These are phyloP conservation scores for Gallinago undulata DNA, from an alignment of 2,113 vertebrate genomes.

Conservation along the genomic window DNA sequence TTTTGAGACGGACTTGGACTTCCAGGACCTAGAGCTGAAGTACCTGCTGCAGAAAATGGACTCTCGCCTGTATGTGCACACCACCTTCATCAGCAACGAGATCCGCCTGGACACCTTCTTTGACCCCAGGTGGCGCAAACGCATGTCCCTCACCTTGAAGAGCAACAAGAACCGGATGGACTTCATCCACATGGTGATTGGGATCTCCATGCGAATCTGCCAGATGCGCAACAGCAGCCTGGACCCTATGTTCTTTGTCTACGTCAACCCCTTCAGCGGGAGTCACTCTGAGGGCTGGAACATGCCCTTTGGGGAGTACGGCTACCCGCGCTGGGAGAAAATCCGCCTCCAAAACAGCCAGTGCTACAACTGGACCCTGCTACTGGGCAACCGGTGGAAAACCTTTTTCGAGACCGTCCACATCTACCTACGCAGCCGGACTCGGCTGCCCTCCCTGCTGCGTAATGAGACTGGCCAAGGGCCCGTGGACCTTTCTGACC, in stretches of 20 bases:
- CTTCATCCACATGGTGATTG: slow-evolving; percentile 98
- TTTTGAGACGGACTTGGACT: slow-evolving; percentile 98
- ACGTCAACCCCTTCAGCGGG: slow-evolving; percentile 96
- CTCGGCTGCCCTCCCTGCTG: slow-evolving; percentile 90
- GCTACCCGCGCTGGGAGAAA: slow-evolving; percentile 98
- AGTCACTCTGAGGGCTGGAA: slow-evolving; percentile 99
- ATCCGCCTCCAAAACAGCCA: slow-evolving; percentile 93
- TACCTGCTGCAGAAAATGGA: slow-evolving; percentile 99
- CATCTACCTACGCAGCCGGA: slow-evolving; percentile 97
- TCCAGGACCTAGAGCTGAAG: slow-evolving; percentile 99
- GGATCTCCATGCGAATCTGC: slow-evolving; percentile 98
- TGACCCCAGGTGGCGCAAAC: slow-evolving; percentile 96
- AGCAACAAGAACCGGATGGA: slow-evolving; percentile 99
- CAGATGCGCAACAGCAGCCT: slow-evolving; percentile 98
- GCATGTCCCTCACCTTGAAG: slow-evolving; percentile 99
- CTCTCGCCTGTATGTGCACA: slow-evolving; percentile 95
- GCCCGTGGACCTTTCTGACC: slow-evolving; percentile 95
- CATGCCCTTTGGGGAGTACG: slow-evolving; percentile 97
- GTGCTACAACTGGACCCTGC: slow-evolving; percentile 98
- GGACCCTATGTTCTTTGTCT: slow-evolving; percentile 98
- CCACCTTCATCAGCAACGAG: slow-evolving; percentile 99
- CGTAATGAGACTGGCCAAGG: slow-evolving; percentile 96
- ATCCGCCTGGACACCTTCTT: slow-evolving; percentile 98
- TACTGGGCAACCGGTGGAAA: slow-evolving; percentile 98
- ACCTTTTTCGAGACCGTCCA: slow-evolving; percentile 99